Evolutionary conservation across 2,113 vertebrate species (phyloP), one percentile per base, ranked within the genome.

Genomic region (Climacteris rufus): DNA sequence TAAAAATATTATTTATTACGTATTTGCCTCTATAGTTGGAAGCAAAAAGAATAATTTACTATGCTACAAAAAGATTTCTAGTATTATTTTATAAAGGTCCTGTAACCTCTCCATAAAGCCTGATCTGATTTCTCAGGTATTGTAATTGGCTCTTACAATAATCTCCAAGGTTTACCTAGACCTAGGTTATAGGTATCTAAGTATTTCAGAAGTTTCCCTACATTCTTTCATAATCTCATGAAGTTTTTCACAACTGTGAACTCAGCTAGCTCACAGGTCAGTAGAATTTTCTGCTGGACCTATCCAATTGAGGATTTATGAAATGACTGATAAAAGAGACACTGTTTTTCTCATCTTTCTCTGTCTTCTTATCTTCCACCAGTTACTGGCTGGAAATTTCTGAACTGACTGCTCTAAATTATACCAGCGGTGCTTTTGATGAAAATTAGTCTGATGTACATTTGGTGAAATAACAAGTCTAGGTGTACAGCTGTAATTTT

Each of bases 391-490:
- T 69, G 25, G 53, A 59, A 83, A 45, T 86, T 89, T 74, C 39
- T 87, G 33, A 79, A 64, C 44, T 52, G 33, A 42, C 80, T n/a
- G 1, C 16, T 89, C 8, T 65, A 47, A 70, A 44, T 74, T 72
- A n/a, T 69, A 54, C 17, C 12, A 50, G 15, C 56, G 33, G 69
- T 79, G 19, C 40, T 78, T 68, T 79, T 83, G 24, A 8, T 4
- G 0, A 52, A 47, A 65, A 42, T 70, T 2, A 0, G 17, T 40
- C n/a, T 61, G 16, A 27, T 71, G 4, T 81, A 10, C 4, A 2
- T 69, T 69, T 10, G 2, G 8, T 83, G 63, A 74, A 13, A 45
- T 65, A 30, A 27, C 4, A 52, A 53, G 12, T 56, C 37, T 57
- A 53, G 27, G 5, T 19, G 56, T 74, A 72, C 33, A 80, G 15